Conservation (phyloP, 2,888 invertebrate species). For the Drosophila stalkeri region DNA sequence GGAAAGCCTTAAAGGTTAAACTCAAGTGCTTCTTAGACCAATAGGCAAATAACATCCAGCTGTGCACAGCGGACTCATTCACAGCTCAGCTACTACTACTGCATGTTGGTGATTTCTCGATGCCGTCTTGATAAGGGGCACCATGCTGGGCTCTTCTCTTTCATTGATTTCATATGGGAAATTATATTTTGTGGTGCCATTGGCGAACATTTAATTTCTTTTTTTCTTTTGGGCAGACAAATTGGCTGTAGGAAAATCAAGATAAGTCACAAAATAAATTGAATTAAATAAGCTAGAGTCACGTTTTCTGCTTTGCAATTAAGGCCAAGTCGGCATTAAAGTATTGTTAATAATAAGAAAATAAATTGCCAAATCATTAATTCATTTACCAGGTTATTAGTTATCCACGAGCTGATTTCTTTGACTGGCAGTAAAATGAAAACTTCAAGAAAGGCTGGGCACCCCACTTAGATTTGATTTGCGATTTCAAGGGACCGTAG, state of each 20-base stretch:
- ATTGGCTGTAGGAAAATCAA: conserved; percentile 28
- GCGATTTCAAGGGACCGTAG: conserved; percentile 31
- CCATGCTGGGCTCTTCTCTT: conserved; percentile 36
- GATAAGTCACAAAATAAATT: conserved; percentile 61
- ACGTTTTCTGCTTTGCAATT: conserved; percentile 63
- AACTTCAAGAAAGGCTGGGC: conserved; percentile 29
- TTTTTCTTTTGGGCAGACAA: conserved; percentile 15
- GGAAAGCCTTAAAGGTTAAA: conserved; percentile 54
- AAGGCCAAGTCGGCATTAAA: conserved; percentile 46
- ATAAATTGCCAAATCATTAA: conserved; percentile 67
- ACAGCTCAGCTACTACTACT: conserved; percentile 5
- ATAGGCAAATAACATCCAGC: conserved; percentile 37
- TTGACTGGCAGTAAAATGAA: conserved; percentile 16
- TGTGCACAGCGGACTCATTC: conserved; percentile 38
- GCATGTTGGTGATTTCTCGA: neutral
- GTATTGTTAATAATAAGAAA: conserved; percentile 38
- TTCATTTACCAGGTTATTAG: conserved; percentile 52
- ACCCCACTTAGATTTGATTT: conserved; percentile 24
- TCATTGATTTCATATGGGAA: conserved; percentile 36
- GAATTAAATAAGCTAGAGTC: conserved; percentile 63
- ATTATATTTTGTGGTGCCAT: conserved; percentile 12
- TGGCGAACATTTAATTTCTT: conserved; percentile 25
- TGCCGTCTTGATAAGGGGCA: neutral
- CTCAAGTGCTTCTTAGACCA: conserved; percentile 13
- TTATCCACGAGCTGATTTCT: conserved; percentile 44